A percentile compares a stretch with the other conserved stretches of the same genome.
These are phyloP conservation scores for Carettochelys insculpta DNA, from an alignment of 2,113 vertebrate genomes.

Conservation along the genomic window DNA sequence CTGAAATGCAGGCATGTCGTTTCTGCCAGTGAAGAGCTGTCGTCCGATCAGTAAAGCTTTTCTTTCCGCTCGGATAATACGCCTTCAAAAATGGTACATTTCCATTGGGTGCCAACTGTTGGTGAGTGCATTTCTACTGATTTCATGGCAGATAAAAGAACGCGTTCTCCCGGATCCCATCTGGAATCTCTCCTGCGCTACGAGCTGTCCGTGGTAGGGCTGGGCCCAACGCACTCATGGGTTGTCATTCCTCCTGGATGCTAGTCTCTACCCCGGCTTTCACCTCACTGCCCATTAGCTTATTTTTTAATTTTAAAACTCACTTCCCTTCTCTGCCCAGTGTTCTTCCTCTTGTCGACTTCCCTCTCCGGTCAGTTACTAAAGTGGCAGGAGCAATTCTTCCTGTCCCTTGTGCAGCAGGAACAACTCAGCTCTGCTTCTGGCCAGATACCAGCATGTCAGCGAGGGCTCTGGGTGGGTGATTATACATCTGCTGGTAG, in stretches of 20 bases:
- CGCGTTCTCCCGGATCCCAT: fast-evolving
- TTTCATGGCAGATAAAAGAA: fast-evolving
- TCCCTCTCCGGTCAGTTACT: neutral
- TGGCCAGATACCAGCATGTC: fast-evolving
- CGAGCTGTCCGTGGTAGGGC: fast-evolving
- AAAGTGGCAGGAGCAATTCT: neutral
- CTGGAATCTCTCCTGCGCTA: fast-evolving
- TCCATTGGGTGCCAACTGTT: neutral
- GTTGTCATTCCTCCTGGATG: neutral
- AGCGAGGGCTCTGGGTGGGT: neutral
- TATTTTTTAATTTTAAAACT: neutral
- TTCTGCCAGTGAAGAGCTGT: fast-evolving
- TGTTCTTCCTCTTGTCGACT: neutral
- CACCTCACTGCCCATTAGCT: no score
- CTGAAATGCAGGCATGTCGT: fast-evolving
- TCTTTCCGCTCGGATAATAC: neutral
- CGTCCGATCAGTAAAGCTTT: fast-evolving
- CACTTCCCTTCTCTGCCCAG: neutral
- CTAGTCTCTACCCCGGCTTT: neutral
- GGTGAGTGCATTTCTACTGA: fast-evolving
- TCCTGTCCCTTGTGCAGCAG: neutral
- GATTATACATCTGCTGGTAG: neutral
- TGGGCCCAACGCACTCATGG: fast-evolving
- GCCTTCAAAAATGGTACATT: neutral
- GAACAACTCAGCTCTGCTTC: fast-evolving